These are phyloP conservation scores for Zaprionus nigranus DNA, from an alignment of 1,140 invertebrate genomes.

Conservation along the genomic window DNA sequence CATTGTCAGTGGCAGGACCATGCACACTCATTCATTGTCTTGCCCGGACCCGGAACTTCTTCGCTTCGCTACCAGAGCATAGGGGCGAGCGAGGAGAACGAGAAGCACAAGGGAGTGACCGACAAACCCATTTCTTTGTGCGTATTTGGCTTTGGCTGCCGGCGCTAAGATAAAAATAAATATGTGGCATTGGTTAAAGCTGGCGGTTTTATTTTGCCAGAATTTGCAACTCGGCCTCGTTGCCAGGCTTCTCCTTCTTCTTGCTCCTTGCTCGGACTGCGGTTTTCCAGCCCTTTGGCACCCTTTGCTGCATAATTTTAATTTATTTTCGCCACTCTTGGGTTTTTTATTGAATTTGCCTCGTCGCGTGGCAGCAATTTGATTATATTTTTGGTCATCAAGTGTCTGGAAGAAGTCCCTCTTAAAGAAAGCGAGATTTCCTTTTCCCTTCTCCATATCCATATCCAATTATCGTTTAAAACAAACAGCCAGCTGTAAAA, in stretches of 20 bases:
- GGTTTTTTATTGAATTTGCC: constrained; percentile 47
- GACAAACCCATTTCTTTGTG: constrained; percentile 65
- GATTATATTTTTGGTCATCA: constrained; percentile 4
- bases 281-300: constrained; percentile 6
- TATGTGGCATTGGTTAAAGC: constrained; percentile 76
- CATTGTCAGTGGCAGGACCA: constrained; percentile 54
- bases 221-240: constrained; percentile 2
- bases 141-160: constrained; percentile 64
- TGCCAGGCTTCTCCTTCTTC: neutral
- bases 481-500: neutral
- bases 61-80: neutral
- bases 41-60: constrained; percentile 4
- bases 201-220: constrained; percentile 56
- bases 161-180: constrained; percentile 79
- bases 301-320: constrained; percentile 66
- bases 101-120: neutral
- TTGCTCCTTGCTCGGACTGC: constrained; percentile 10
- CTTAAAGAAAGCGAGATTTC: neutral
- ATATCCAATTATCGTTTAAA: neutral
- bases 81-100: neutral
- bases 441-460: neutral
- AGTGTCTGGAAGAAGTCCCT: neutral
- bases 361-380: constrained; percentile 14
- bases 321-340: constrained; percentile 58
- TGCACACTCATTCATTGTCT: constrained; percentile 75